Base-by-base conservation (phyloP, 2,888 invertebrate species). In the Amphipyra berbera region DNA sequence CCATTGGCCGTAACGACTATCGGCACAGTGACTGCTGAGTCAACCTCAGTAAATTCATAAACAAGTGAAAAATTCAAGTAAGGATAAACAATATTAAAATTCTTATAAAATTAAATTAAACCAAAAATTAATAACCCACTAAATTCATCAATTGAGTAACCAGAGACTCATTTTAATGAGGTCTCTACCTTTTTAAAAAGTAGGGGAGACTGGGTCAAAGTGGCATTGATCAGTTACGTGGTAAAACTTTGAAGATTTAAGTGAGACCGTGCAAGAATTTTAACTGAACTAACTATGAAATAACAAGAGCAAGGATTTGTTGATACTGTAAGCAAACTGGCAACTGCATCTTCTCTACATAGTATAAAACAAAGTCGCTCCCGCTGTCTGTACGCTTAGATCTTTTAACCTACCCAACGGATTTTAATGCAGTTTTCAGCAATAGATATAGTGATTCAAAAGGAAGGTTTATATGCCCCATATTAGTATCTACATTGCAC, bases 151-250 rank as follows among this genome's bases (percentile, higher is more conserved):
- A 70, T 63, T 30, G 41, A 59, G 55, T 57, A 65, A 56, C 40
- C 50, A 48, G 38, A 61, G 55, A 59, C n/a, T 60, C 40, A 47
- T 49, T 69, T 41, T 57, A 70, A 73, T 73, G 35, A 74, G 66
- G 49, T 59, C 12, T 59, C n/a, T 61, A 63, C 68, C 54, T 67
- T 56, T 54, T 42, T 61, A 52, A 52, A 57, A 61, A 71, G 5
- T 44, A 53, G 59, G 35, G 77, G 68, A 73, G 45, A 12, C 6
- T 27, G 30, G 53, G 38, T 8, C 6, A 13, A 40, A 37, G 12
- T 45, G 41, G 40, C 37, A 27, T 3, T 30, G 13, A 40, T 64
- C 44, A 12, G 44, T 52, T 48, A 49, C n/a, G 30, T 42, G 42
- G 33, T 44, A 14, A 35, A 56, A 44, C 7, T 8, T 54, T 10